phyloP scores from a whole-genome alignment of 2,888 invertebrate species.

The Argyra leucocephala region DNA sequence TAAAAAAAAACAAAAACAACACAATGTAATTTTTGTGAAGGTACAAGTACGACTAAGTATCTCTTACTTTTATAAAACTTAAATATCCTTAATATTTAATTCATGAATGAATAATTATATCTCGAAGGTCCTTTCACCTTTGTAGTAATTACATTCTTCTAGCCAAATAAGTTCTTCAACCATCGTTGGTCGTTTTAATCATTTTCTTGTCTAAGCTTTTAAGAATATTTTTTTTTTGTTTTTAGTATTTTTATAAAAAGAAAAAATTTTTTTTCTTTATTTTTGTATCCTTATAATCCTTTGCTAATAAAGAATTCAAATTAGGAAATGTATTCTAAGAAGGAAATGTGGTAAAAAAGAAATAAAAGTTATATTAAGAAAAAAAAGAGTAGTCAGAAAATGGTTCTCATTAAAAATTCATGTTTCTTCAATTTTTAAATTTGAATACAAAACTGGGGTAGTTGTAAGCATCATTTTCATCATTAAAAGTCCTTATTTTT shows the following conservation, averaged over 20 bases:
- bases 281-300: background rate
- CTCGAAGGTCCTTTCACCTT: background rate
- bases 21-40: background rate
- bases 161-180: background rate
- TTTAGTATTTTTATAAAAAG: too few species aligned
- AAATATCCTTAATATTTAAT: background rate
- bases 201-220: background rate
- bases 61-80: background rate
- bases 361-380: too few species aligned
- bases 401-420: conserved; percentile 2
- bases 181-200: background rate
- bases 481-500: background rate
- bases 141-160: background rate
- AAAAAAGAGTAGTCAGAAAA: background rate
- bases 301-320: background rate
- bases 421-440: background rate
- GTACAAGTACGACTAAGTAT: too few species aligned
- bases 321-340: background rate
- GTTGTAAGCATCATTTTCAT: background rate
- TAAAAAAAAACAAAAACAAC: background rate
- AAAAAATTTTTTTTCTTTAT: background rate
- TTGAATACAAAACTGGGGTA: background rate
- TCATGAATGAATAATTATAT: background rate
- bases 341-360: background rate
- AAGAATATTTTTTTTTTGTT: background rate